Evolutionary conservation across 2,888 invertebrate species (phyloP), one percentile per base, ranked within the genome.

Genomic region (Deroplatys truncata): DNA sequence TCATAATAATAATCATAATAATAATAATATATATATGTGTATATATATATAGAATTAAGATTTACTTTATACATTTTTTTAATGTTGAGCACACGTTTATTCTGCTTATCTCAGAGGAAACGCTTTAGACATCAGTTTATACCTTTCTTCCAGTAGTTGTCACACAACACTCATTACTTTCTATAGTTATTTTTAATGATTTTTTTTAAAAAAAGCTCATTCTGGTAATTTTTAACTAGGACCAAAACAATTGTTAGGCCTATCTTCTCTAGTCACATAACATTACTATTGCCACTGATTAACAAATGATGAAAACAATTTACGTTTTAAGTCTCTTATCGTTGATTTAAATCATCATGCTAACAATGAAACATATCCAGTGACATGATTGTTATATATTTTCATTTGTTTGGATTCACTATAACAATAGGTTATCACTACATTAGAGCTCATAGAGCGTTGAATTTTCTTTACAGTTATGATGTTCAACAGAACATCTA

Each of bases 231-330:
- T 72, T 29, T 85, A 88, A 88, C 88, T 90, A 88, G 88, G 90
- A 88, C 90, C 89, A 85, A 87, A 89, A 83, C 84, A 88, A 87
- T 84, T 88, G 89, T 86, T 90, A 90, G 90, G 90, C 89, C 89
- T 90, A 85, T 89, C 88, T 89, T 82, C 84, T 85, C 89, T 89
- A 85, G 82, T 72, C 89, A 89, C 35, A 43, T 72, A 87, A 89
- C 82, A 86, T 87, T 88, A 35, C 87, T 90, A 88, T 89, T 89
- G 89, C 89, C 90, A 89, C 89, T 89, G 89, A 89, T 85, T 84
- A 88, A 89, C 85, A 90, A 89, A 87, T 87, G 56, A 72, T 72
- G 35, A 87, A 87, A 87, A 83, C 72, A 86, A 86, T 16, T 49
- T 16, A 25, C 83, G 25, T 82, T 35, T 72, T 82, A 35, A 20